Base-by-base conservation (phyloP, 64 coral and sea anemone species). In the Pachyseris speciosa region DNA sequence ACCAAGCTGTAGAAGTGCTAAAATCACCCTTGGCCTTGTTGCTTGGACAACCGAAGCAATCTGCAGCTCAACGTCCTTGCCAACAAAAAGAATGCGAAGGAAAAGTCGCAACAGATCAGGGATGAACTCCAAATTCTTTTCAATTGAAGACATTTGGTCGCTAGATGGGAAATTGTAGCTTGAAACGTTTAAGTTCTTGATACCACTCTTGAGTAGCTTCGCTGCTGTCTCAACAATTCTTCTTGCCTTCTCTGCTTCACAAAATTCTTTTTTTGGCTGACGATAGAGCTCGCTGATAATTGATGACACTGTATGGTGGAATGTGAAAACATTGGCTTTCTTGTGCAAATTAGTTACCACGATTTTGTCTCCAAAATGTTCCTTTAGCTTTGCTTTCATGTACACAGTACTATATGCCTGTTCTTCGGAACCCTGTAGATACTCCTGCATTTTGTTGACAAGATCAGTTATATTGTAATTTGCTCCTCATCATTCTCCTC, bases 41-140 rank as follows among this genome's bases (percentile, higher is more conserved):
- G 87, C 87, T 50, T 80, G 92, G 72, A 59, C 92, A 34, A 88
- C 57, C 1, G 84, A 88, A 5, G 85, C 84, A 22, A 88, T 5
- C 73, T 83, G 88, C 68, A 94, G 43, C 22, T 37, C 9, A 28
- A 57, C 24, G 70, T 88, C 76, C 74, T 87, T 94, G 19, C 84
- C 75, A 17, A 69, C 4, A 37, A 93, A 59, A 6, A 88, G 20
- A 17, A 3, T 61, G 7, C 67, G 51, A 7, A 93, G 58, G 36
- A 93, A 80, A 28, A 30, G 48, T 58, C n/a, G 29, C 9, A 93
- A 58, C 19, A 68, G 37, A 7, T 67, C 40, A 7, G 49, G 91
- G 28, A 93, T 17, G 52, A 53, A 93, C 4, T 47, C 36, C 9
- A 92, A 28, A 45, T 51, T 37, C 28, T 86, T 27, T 39, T 89